Percentiles rank a stretch among this genome's conserved stretches.
These are phyloP conservation scores for Thera obeliscata DNA, from an alignment of 2,888 invertebrate genomes.

Conservation along the genomic window DNA sequence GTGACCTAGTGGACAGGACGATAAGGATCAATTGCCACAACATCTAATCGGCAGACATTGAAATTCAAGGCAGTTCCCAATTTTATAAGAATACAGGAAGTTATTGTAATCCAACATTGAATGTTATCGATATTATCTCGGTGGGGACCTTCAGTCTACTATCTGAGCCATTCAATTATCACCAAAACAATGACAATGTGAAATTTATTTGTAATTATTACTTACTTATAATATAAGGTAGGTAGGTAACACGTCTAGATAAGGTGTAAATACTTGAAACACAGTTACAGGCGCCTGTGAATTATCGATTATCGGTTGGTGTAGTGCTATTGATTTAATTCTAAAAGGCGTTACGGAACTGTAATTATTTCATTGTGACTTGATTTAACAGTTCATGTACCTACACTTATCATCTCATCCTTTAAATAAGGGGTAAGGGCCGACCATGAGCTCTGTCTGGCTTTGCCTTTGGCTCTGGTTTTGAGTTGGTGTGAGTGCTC, in stretches of 20 bases:
- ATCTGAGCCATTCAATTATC: not conserved
- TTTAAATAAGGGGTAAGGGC: too few species aligned
- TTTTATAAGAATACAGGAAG: slow-evolving; percentile 3
- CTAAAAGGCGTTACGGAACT: not conserved
- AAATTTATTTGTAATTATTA: not conserved
- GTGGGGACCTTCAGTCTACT: slow-evolving; percentile 1
- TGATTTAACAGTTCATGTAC: too few species aligned
- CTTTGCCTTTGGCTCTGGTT: too few species aligned
- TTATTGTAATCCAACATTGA: slow-evolving; percentile 18
- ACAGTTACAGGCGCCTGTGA: not conserved
- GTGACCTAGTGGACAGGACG: not conserved
- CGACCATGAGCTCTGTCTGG: too few species aligned
- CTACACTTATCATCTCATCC: not conserved
- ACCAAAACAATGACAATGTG: not conserved
- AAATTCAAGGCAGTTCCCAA: slow-evolving; percentile 12
- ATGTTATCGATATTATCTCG: slow-evolving; percentile 8
- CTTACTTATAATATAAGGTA: not conserved
- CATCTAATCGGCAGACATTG: not conserved
- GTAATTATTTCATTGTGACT: too few species aligned
- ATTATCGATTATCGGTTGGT: not conserved
- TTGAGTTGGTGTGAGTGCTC: too few species aligned
- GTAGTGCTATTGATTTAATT: not conserved
- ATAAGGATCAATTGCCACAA: not conserved
- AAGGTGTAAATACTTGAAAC: not conserved
- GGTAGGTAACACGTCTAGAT: not conserved